phyloP scores from a whole-genome alignment of 2,888 invertebrate genomes.

The Metacarcinus magister region DNA sequence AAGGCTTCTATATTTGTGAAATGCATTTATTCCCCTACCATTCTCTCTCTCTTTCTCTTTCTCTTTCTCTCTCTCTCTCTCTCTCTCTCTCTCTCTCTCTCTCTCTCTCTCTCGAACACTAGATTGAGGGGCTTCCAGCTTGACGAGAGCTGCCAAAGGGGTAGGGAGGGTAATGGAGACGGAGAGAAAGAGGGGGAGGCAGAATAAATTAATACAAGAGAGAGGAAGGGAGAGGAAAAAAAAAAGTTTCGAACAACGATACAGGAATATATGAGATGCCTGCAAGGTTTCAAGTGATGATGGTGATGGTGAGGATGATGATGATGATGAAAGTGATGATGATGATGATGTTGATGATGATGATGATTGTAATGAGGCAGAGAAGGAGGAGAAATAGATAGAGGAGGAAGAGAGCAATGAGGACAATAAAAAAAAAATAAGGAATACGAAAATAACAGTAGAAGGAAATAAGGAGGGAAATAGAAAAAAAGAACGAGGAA shows the following conservation, averaged over 20 bases:
- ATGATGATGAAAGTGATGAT: too few relatives aligned
- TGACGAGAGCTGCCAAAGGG: constrained; percentile 16
- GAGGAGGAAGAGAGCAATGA: not conserved
- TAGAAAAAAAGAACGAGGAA: not conserved
- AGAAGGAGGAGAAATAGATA: not conserved
- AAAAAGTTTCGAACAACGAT: not conserved
- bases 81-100: not conserved
- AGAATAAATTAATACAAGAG: not conserved
- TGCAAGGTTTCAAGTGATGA: too few relatives aligned
- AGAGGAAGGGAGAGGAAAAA: not conserved
- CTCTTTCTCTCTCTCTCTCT: constrained; percentile 1
- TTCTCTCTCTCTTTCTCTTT: not conserved
- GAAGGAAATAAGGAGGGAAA: not conserved
- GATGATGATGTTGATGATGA: not conserved
- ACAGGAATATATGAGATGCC: not conserved
- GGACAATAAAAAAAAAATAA: not conserved
- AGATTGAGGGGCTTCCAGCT: not conserved
- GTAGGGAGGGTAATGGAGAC: constrained; percentile 19
- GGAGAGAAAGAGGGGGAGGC: not conserved
- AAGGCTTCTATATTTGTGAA: not conserved
- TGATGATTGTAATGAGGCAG: not conserved
- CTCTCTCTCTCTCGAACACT: not conserved
- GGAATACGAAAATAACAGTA: not conserved
- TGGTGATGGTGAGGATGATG: too few relatives aligned
- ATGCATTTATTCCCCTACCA: not conserved